A percentile compares a stretch with the other conserved stretches of the same genome.
These are phyloP conservation scores for Vanessa atalanta DNA, from an alignment of 1,140 invertebrate genomes.

Conservation along the genomic window DNA sequence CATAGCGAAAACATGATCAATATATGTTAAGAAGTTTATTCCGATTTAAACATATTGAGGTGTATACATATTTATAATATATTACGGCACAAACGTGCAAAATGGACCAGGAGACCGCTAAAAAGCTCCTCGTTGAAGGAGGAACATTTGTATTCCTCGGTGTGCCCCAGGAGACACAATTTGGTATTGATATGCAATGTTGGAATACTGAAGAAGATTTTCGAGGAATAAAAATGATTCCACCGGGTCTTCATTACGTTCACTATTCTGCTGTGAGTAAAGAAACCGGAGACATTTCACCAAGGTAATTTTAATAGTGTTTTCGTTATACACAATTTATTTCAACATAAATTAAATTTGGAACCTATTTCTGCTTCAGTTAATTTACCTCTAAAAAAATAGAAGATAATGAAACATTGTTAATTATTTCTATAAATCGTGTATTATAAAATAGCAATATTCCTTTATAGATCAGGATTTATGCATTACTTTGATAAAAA, in stretches of 20 bases:
- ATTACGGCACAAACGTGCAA: slow-evolving; percentile 33
- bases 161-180: slow-evolving; percentile 93
- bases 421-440: too few relatives aligned
- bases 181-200: slow-evolving; percentile 97
- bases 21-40: too few relatives aligned
- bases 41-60: slow-evolving; percentile 55
- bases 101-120: slow-evolving; percentile 90
- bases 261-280: slow-evolving; percentile 88
- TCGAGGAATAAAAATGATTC: slow-evolving; percentile 99
- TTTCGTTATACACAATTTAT: neutral
- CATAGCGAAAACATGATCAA: too few relatives aligned
- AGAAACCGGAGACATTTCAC: slow-evolving; percentile 60
- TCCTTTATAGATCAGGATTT: slow-evolving; percentile 88
- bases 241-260: slow-evolving; percentile 96
- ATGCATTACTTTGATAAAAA: slow-evolving; percentile 91
- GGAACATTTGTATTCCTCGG: slow-evolving; percentile 91
- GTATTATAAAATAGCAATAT: neutral
- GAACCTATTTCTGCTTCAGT: neutral
- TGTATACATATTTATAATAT: slow-evolving; percentile 49
- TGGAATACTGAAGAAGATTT: slow-evolving; percentile 97
- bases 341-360: neutral
- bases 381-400: neutral
- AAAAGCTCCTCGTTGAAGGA: slow-evolving; percentile 89
- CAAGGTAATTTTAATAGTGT: slow-evolving; percentile 44
- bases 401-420: too few relatives aligned